These are phyloP conservation scores for Hemicentrotus pulcherrimus DNA, from an alignment of 35 echinoderm and acorn worm genomes.

Conservation along the genomic window DNA sequence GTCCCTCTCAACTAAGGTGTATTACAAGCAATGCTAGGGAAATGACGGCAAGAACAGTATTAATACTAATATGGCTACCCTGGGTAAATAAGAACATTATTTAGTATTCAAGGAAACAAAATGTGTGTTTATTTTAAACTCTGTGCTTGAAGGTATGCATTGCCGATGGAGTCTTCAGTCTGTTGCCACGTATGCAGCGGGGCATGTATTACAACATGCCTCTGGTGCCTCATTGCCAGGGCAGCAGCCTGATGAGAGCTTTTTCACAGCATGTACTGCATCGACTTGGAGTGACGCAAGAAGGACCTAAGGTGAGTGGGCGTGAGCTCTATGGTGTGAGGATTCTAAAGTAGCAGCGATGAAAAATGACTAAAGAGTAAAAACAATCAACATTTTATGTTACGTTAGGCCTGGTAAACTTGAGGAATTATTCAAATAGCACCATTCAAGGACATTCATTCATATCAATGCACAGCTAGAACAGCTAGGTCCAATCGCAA, in stretches of 20 bases:
- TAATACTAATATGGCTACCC: too few species aligned
- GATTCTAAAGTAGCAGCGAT: neutral
- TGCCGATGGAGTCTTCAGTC: constrained; percentile 72
- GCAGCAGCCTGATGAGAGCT: constrained; percentile 77
- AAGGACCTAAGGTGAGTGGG: constrained; percentile 62
- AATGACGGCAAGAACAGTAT: too few species aligned
- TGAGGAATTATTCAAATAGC: neutral
- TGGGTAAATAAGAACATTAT: too few species aligned
- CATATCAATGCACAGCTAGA: too few species aligned
- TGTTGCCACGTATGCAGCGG: constrained; percentile 74
- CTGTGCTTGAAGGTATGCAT: constrained; percentile 69
- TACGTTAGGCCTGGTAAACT: neutral
- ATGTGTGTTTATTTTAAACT: neutral
- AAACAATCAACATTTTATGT: neutral
- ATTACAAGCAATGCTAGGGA: too few species aligned
- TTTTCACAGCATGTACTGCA: constrained; percentile 92
- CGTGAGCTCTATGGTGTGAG: neutral
- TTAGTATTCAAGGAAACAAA: too few species aligned
- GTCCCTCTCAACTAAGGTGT: too few species aligned
- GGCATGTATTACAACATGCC: constrained; percentile 97
- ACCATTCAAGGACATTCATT: too few species aligned
- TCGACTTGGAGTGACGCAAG: constrained; percentile 72
- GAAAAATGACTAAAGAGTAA: neutral
- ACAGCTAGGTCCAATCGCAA: too few species aligned
- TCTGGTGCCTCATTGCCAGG: constrained; percentile 65